Percentiles rank a stretch among this genome's conserved stretches.
Conservation (phyloP, 2,113 vertebrate species). For the Dendrocopos noguchii region DNA sequence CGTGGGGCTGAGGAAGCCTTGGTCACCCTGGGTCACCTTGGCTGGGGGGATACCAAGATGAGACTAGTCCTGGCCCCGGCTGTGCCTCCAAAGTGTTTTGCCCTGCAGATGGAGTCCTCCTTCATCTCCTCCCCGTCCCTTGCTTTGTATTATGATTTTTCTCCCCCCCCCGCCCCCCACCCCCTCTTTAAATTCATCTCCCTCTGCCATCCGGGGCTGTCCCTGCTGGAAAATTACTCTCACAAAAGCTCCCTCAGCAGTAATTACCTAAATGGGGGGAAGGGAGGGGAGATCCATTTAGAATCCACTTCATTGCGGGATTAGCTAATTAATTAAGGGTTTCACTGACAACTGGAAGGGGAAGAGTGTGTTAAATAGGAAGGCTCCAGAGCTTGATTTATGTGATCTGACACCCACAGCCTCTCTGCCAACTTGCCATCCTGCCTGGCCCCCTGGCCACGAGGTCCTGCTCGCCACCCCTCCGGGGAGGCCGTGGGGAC, state of each 20-base stretch:
- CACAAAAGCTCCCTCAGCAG: slow-evolving; percentile 92
- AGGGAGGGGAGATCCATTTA: slow-evolving; percentile 88
- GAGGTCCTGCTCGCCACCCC: not conserved
- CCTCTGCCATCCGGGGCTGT: slow-evolving; percentile 71
- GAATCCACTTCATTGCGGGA: slow-evolving; percentile 98
- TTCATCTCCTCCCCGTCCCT: no score
- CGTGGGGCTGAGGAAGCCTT: not conserved
- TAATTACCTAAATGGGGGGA: slow-evolving; percentile 97
- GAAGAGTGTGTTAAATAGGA: slow-evolving; percentile 98
- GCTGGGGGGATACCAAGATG: not conserved
- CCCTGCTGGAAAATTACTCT: slow-evolving; percentile 87
- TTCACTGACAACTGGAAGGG: slow-evolving; percentile 96
- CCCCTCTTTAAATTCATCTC: slow-evolving; percentile 63
- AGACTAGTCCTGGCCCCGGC: not conserved
- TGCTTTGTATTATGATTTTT: not conserved
- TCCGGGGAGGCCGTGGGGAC: not conserved
- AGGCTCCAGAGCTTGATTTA: slow-evolving; percentile 92
- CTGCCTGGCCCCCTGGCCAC: not conserved
- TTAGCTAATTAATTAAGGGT: slow-evolving; percentile 99
- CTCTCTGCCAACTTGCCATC: slow-evolving; percentile 42
- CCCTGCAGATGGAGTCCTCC: slow-evolving; percentile 11
- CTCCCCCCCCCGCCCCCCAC: not conserved
- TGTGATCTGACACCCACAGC: slow-evolving; percentile 79
- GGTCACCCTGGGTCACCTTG: not conserved
- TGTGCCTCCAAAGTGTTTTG: not conserved